Conservation (phyloP, 2,888 invertebrate genomes). For the Syrphus vitripennis region DNA sequence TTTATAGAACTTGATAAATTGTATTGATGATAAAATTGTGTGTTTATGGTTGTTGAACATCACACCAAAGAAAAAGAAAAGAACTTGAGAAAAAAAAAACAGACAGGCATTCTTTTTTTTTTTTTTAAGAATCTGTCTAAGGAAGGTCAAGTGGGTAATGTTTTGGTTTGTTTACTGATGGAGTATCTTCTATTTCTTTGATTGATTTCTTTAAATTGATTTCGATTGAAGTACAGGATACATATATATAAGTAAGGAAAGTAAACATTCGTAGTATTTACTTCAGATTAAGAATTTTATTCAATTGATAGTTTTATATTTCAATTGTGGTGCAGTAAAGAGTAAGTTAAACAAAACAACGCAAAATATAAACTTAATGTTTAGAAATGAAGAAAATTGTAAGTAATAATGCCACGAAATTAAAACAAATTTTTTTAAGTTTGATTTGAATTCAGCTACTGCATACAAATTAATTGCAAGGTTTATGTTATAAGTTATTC, state of each 20-base stretch:
- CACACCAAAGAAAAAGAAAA: neutral
- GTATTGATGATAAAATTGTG: slow-evolving; percentile 25
- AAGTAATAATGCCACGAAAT: too few species aligned
- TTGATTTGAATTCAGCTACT: too few species aligned
- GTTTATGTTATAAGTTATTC: too few species aligned
- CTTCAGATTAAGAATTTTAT: neutral
- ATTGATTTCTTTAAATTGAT: slow-evolving; percentile 21
- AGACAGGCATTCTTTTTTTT: neutral
- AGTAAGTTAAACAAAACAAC: too few species aligned
- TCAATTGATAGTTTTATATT: too few species aligned
- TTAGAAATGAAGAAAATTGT: too few species aligned
- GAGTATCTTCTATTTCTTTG: slow-evolving; percentile 41
- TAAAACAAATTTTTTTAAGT: too few species aligned
- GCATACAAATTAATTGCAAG: too few species aligned
- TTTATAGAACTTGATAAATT: slow-evolving; percentile 27
- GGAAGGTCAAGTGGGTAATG: slow-evolving; percentile 66
- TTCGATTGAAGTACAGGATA: neutral
- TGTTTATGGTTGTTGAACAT: slow-evolving; percentile 28
- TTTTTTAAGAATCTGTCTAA: slow-evolving; percentile 16
- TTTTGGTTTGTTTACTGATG: slow-evolving; percentile 52
- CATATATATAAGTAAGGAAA: too few species aligned
- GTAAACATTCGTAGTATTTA: too few species aligned
- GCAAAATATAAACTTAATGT: too few species aligned
- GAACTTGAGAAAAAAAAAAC: neutral
- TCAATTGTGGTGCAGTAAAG: too few species aligned